Evolutionary conservation across 2,797 vertebrate genomes (phyloP), one percentile per base, ranked within the genome.

Genomic region (Anabas testudineus): DNA sequence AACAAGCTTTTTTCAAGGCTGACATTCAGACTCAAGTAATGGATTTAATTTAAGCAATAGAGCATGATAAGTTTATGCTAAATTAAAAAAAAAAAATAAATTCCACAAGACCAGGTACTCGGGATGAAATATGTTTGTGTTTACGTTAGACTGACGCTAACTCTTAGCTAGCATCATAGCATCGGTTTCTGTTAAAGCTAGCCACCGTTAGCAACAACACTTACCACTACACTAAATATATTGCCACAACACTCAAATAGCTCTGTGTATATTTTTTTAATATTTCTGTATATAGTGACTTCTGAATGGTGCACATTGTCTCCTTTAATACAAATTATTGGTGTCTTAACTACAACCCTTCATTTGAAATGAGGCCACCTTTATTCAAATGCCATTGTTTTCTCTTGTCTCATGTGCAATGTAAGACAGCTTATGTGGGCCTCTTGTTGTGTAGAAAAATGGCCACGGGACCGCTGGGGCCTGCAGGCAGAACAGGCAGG

Each of bases 391-490:
- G 0, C 22, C 36, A 45, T 72, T 83, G 66, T 78, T 69, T 67
- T 74, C 39, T 70, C 16, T 42, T 69, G 41, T 83, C 47, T 74
- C 24, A 24, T 71, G 62, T 71, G 39, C 51, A 74, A 48, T 81
- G 32, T 76, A 68, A 71, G 18, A 72, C 42, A 30, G 52, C 63
- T 78, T 37, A 70, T 83, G 43, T 79, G 46, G 37, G 45, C 6
- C 16, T 88, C 37, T 84, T 76, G 49, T 79, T 76, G 79, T 93
- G 80, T 87, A 96, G 95, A 95, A 93, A 91, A 95, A 96, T 86
- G 94, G 91, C n/a, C 66, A 78, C 5, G 67, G 62, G 71, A 80
- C 48, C 2, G 68, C 64, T 51, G 73, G 72, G 34, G 48, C 87
- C 76, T 88, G 88, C 84, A 92, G 92, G 71, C 90, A 84, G 58